Base-by-base conservation (phyloP, 2,888 invertebrate species). In the Apodemia mormo region DNA sequence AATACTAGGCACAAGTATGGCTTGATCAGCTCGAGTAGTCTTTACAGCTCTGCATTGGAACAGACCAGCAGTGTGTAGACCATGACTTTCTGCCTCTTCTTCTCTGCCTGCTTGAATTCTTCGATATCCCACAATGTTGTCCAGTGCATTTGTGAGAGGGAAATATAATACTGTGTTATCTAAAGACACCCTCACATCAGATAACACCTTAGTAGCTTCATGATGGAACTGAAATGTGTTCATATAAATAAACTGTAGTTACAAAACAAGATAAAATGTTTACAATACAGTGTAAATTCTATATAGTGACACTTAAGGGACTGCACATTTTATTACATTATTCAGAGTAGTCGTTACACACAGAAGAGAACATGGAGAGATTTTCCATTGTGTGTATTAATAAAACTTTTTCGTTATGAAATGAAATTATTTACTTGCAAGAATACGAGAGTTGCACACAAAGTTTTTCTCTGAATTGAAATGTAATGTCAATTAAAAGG, bases 111-210 rank as follows among this genome's bases (percentile, higher is more conserved):
- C 92, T 79, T 91, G 87, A 1, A 92, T 69, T 80, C 93, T 91
- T 79, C 95, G 95, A 78, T 96, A 96, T 0, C 97, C 97, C 1
- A 96, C 95, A 45, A 95, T 85, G 79, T 90, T 89, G 49, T 94
- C 94, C 67, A 94, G 83, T 0, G 94, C 89, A 80, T 95, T 95
- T 80, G 94, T 92, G 66, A 97, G 82, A 3, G 96, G 96, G 80
- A 97, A 96, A 81, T 95, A 95, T 76, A 97, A 86, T 77, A 90
- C 82, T 72, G 94, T 92, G 14, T 87, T 85, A 69, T 91, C 87
- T 33, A 84, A 74, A 71, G 95, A 93, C 66, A 95, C 92, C 81
- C 95, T 84, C 65, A 95, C 93, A 75, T 95, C 94, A 73, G 95
- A 83, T 76, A 93, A 85, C 56, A 90, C 85, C 80, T 96, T 90